Base-by-base conservation (phyloP, 2,113 vertebrate species). In the Nothobranchius kuhntae region DNA sequence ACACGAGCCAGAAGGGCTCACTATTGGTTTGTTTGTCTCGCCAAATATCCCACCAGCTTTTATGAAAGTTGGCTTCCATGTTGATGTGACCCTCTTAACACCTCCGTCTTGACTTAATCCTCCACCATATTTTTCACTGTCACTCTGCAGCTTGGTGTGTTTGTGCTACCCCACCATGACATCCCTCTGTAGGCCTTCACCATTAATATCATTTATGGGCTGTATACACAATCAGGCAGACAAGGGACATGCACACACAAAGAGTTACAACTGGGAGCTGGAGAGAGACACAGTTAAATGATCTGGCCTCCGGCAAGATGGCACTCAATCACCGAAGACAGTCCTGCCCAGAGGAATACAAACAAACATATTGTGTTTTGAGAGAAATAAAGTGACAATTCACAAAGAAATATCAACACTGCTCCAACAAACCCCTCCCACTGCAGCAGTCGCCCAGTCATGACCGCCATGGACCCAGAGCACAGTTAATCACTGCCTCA, bases 261-360 rank as follows among this genome's bases (percentile, higher is more conserved):
- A 61, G 13, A 57, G 53, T 63, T 61, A 80, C 80, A 78, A 21
- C 9, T 60, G 81, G 64, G 80, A 73, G 50, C 62, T 14, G 57
- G 48, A 50, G 77, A 82, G 61, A 86, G 81, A 70, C 78, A 73
- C 77, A 80, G 78, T 85, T 85, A 90, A 92, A 90, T 87, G 86
- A 81, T 85, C 65, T 77, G 87, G 77, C 81, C 86, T 87, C 85
- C 83, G 80, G 89, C 86, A 74, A 81, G 86, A 58, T 66, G 47
- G 75, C 73, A 65, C 81, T 91, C 89, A 87, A 87, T 92, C 89
- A 87, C 78, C 13, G 54, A 54, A 59, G 84, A 87, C 88, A 87
- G 69, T 65, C 58, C 61, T 44, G 68, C 84, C 85, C 76, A 7
- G 52, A 77, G 88, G 82, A 89, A 65, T 59, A 77, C 53, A 48